Evolutionary conservation across 2,113 vertebrate species (phyloP).

Genomic region (Neodon shergylaensis): DNA sequence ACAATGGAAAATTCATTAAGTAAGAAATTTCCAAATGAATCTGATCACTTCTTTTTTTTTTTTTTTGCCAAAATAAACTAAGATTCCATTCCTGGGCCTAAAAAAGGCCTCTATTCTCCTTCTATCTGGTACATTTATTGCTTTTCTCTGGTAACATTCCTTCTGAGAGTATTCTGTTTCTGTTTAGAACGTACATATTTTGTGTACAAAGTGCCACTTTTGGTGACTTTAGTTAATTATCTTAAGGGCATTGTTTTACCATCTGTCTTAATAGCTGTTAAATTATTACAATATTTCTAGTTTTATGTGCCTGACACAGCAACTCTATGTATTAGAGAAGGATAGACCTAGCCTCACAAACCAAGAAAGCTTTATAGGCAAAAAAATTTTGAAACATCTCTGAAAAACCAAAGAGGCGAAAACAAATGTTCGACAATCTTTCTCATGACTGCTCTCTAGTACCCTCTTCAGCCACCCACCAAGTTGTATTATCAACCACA

Average conservation of each 20-base stretch:
- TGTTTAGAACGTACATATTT: slow-evolving; percentile 7
- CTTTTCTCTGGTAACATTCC: background rate
- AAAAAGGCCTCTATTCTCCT: background rate
- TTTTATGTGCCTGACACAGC: slow-evolving; percentile 57
- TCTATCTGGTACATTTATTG: background rate
- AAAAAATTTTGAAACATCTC: background rate
- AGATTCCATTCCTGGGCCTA: background rate
- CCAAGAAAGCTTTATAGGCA: slow-evolving; percentile 20
- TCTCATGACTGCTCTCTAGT: background rate
- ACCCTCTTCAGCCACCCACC: background rate
- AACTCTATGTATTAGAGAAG: slow-evolving; percentile 55
- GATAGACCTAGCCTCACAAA: background rate
- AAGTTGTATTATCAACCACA: background rate
- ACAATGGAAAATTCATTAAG: slow-evolving; percentile 19
- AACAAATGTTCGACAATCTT: background rate
- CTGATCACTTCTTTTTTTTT: background rate
- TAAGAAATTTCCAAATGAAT: slow-evolving; percentile 1
- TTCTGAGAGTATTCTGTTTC: background rate
- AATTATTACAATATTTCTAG: slow-evolving; percentile 72
- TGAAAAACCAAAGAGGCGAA: background rate
- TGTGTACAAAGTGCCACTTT: slow-evolving; percentile 31
- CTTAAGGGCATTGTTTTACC: slow-evolving; percentile 80
- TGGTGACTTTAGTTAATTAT: slow-evolving; percentile 76
- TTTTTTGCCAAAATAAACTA: background rate
- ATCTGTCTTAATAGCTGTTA: slow-evolving; percentile 80